Base-by-base conservation (phyloP, 2,888 invertebrate genomes). In the Parnassius mnemosyne region DNA sequence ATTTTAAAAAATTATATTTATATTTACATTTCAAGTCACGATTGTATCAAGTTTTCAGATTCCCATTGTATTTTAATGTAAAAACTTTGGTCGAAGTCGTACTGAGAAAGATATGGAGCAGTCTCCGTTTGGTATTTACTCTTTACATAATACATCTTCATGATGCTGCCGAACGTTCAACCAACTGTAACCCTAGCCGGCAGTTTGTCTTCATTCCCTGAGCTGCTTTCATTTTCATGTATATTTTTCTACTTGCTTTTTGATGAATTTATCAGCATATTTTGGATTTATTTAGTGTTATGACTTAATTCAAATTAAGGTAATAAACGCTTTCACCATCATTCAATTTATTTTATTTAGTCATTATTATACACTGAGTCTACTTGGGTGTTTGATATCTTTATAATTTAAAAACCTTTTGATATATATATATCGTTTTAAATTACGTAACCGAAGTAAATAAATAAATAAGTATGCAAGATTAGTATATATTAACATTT, bases 121-220 rank as follows among this genome's bases (percentile, higher is more conserved):
- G 52, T 57, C 46, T 10, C 41, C 55, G 65, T 62, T 71, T 66
- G 57, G 65, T 74, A 76, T 73, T 75, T 75, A 75, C 68, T 73
- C 73, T 75, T 71, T 74, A 69, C 71, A 76, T 79, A 77, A 80
- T 78, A 79, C 74, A 72, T 81, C 79, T 78, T 79, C 77, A 81
- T 77, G 74, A 76, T 68, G 66, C 70, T 67, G 71, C 78, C 73
- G 72, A 76, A 77, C 70, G 71, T 63, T 73, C 72, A 71, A 66
- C 70, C 68, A 61, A 73, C 67, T 72, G 72, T 73, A 74, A 68
- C 69, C 71, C 68, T 64, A 64, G 63, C 70, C 61, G 66, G 66
- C 65, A 74, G 69, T 78, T 76, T 74, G 67, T 78, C 76, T 80
- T 77, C 74, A 74, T 77, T 77, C 62, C 64, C 61, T 55, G 57